A percentile compares a stretch with the other conserved stretches of the same genome.
Conservation (phyloP, 2,888 invertebrate species). For the Troides oblongomaculatus region DNA sequence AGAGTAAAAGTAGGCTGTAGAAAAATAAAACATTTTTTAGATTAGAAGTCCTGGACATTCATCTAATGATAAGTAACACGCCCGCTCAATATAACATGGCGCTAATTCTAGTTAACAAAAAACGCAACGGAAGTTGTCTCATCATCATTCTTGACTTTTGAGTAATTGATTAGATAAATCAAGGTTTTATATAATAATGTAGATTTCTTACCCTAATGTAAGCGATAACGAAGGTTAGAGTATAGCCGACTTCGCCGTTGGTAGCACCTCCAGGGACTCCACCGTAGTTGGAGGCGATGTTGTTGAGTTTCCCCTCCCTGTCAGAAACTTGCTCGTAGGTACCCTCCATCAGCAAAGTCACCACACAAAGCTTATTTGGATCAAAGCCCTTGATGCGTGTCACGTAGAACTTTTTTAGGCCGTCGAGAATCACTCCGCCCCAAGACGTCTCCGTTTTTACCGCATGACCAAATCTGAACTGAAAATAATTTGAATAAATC, state of each 20-base stretch:
- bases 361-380: slow-evolving; percentile 89
- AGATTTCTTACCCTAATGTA: slow-evolving; percentile 92
- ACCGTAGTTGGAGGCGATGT: slow-evolving; percentile 86
- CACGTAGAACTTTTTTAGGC: slow-evolving; percentile 91
- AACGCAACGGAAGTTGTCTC: too few species aligned
- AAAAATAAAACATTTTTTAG: too few species aligned
- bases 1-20: too few species aligned
- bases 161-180: too few species aligned
- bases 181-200: neutral
- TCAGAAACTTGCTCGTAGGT: slow-evolving; percentile 84
- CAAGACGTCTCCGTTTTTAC: slow-evolving; percentile 82
- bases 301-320: slow-evolving; percentile 83
- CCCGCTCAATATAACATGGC: too few species aligned
- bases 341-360: slow-evolving; percentile 96
- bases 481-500: slow-evolving; percentile 24
- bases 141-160: too few species aligned
- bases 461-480: slow-evolving; percentile 95
- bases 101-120: too few species aligned
- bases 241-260: slow-evolving; percentile 97
- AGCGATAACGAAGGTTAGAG: slow-evolving; percentile 98
- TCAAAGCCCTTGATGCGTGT: slow-evolving; percentile 93
- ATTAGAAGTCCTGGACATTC: too few species aligned
- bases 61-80: too few species aligned
- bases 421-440: slow-evolving; percentile 86
- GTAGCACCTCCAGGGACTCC: slow-evolving; percentile 95